These are phyloP conservation scores for Momotus momota DNA, from an alignment of 2,797 vertebrate genomes.

Conservation along the genomic window DNA sequence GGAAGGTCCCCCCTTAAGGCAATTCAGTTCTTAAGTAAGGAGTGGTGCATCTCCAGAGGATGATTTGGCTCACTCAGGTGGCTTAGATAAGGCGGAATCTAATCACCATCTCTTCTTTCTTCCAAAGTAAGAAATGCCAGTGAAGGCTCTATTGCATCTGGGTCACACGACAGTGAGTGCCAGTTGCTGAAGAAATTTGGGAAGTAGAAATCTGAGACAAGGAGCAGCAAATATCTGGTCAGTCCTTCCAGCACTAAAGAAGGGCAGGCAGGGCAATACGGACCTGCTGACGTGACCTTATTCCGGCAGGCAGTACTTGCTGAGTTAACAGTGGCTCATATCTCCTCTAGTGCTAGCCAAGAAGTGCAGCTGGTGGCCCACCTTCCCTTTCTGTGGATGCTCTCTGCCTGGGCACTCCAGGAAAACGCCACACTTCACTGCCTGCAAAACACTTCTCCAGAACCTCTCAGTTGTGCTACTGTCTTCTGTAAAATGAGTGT, in stretches of 20 bases:
- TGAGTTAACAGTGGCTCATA: background rate
- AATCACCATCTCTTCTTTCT: background rate
- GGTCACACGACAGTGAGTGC: background rate
- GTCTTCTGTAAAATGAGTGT: background rate
- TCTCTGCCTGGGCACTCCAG: background rate
- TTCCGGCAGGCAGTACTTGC: background rate
- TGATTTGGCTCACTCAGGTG: background rate
- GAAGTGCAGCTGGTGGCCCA: background rate
- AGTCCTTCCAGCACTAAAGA: background rate
- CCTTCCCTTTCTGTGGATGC: background rate
- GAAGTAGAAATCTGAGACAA: background rate
- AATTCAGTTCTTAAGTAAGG: background rate
- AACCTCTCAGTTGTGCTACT: background rate
- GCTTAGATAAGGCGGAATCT: background rate
- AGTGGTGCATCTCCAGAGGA: background rate
- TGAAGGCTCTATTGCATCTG: background rate
- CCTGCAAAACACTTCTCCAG: background rate
- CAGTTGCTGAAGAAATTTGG: background rate
- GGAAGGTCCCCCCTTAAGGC: background rate
- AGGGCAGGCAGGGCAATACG: background rate
- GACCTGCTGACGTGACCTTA: background rate
- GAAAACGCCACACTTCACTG: background rate
- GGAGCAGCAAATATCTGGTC: background rate
- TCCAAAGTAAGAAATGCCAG: fast-evolving
- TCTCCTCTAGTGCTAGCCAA: background rate